Evolutionary conservation across 2,113 vertebrate species (phyloP), one percentile per base, ranked within the genome.

Genomic region (Ranitomeya imitator): DNA sequence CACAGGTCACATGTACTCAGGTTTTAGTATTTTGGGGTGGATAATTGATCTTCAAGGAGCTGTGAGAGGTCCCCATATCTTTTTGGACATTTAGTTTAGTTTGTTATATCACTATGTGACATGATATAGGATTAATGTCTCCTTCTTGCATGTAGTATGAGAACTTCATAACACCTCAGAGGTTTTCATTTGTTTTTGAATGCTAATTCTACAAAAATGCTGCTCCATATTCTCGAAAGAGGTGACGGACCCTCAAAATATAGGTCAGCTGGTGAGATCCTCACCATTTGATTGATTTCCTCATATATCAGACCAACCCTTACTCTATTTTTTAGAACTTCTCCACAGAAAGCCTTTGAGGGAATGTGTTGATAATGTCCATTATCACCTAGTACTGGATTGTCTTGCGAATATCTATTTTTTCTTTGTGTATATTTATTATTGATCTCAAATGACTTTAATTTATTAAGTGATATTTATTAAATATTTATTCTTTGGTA

Each of bases 401-500:
- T 26, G 21, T 55, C 6, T 67, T 69, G n/a, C 65, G 51, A 63
- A 63, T 31, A 31, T 18, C 13, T 74, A 74, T 18, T 52, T 51
- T 76, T 19, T 51, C 14, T 9, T 51, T 69, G 21, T 45, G 13
- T 81, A n/a, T 69, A 71, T 71, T 69, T 83, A 83, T 67, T 83
- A 65, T 83, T 83, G 9, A 8, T 45, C 12, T 19, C 15, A 51
- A 63, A 14, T 23, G 7, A 57, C 14, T 31, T 73, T 23, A 74
- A 85, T 85, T 85, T 85, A 85, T 85, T 73, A 23, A 2, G 59
- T 59, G 14, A 55, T 85, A 85, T 85, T 85, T 85, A 85, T 85
- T 85, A 85, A 85, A 85, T 85, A 85, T 85, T 85, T 85, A 85
- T 85, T 74, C 26, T 61, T 81, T 81, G 55, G n/a, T 81, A 81